phyloP scores from a whole-genome alignment of 2,113 vertebrate species.

The Lophura nycthemera region DNA sequence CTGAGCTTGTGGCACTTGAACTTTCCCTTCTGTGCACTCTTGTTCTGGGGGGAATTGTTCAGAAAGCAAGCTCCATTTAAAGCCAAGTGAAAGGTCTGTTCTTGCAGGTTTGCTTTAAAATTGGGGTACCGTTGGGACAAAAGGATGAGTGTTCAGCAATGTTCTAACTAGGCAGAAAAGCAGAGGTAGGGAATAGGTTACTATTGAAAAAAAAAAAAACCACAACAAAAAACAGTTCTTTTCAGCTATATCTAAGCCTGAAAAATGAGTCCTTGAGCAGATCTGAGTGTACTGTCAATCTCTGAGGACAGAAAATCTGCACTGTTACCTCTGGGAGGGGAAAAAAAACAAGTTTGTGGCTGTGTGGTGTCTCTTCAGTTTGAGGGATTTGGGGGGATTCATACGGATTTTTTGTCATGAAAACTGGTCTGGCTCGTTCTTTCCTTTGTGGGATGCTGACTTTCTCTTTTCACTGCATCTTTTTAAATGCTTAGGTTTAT shows the following conservation, averaged over 20 bases:
- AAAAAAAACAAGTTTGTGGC: background rate
- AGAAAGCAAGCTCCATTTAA: rapidly evolving
- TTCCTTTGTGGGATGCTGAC: background rate
- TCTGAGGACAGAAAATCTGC: background rate
- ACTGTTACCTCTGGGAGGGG: background rate
- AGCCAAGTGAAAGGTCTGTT: rapidly evolving
- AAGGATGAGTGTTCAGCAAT: background rate
- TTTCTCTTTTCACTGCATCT: background rate
- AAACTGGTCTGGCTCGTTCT: background rate
- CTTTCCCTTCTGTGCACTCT: rapidly evolving
- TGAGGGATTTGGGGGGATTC: background rate
- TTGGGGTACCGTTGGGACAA: rapidly evolving
- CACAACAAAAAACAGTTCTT: no score
- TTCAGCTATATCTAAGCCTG: background rate
- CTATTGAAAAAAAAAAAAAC: no score
- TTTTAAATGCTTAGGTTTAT: background rate
- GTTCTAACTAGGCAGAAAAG: background rate
- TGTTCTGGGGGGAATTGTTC: background rate
- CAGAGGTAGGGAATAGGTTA: background rate
- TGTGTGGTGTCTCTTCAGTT: rapidly evolving
- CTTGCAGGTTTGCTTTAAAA: rapidly evolving
- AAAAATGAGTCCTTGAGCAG: background rate
- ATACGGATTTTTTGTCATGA: background rate
- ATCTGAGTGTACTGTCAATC: background rate
- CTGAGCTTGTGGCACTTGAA: rapidly evolving